These are phyloP conservation scores for Caenorhabditis becei DNA, from an alignment of 2,888 invertebrate genomes.

Conservation along the genomic window DNA sequence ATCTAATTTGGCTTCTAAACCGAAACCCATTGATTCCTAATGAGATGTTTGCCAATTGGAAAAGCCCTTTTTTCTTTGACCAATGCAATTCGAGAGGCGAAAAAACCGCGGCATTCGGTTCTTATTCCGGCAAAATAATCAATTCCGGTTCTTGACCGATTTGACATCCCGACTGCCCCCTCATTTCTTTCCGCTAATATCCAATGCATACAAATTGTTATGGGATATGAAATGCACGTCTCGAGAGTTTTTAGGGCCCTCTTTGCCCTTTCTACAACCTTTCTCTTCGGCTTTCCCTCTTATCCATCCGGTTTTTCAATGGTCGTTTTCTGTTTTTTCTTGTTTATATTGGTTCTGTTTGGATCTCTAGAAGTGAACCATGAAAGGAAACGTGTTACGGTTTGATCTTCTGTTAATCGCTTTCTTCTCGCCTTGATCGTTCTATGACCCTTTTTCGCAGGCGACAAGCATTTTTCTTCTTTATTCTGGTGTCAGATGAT, in stretches of 20 bases:
- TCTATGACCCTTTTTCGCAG: conserved; percentile 39
- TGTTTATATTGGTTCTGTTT: no score
- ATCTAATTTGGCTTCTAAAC: not conserved
- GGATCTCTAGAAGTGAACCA: not conserved
- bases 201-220: conserved; percentile 60
- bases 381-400: conserved; percentile 1
- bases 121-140: conserved; percentile 56
- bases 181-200: conserved; percentile 42
- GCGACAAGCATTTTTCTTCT: conserved; percentile 14
- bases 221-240: conserved; percentile 46
- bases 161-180: conserved; percentile 54
- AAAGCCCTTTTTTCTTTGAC: conserved; percentile 13
- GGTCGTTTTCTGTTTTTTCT: not conserved
- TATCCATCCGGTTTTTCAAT: conserved; percentile 12
- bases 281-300: not conserved
- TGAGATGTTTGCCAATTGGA: conserved; percentile 45
- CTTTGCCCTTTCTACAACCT: conserved; percentile 37
- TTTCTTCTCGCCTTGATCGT: conserved; percentile 40
- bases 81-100: not conserved
- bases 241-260: conserved; percentile 37
- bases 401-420: conserved; percentile 44
- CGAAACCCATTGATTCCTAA: conserved; percentile 31
- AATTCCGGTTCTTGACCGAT: conserved; percentile 61
- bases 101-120: conserved; percentile 22
- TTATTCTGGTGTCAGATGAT: conserved; percentile 36